Evolutionary conservation across 2,888 invertebrate species (phyloP), one percentile per base, ranked within the genome.

Genomic region (Eumacrocentrus americanus): DNA sequence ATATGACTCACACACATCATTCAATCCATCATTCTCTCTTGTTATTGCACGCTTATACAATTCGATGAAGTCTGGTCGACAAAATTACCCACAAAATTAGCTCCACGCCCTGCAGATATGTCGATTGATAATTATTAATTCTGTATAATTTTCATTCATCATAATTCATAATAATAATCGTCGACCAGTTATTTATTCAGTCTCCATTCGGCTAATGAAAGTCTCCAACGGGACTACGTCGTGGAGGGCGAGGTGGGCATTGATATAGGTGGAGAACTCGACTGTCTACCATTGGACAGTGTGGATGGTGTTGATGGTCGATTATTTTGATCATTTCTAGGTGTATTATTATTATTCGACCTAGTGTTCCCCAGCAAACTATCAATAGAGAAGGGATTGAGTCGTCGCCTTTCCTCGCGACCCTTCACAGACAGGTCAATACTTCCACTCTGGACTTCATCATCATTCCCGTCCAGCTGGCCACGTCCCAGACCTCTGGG

Each of bases 311-410:
- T 77, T 53, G 76, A 71, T 59, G 74, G 69, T 66, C 78, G 72
- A 61, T 73, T 29, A 9, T 4, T 70, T 55, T 70, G 70, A 23
- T 69, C 69, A 23, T 67, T 61, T 7, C 67, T 67, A 1, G 72
- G 71, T 12, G 72, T 71, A 55, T 67, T 67, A 25, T 67, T 68
- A 37, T 67, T 67, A 9, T 29, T 29, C 9, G 29, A 29, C 58
- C 72, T 71, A 50, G 76, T 73, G 63, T 80, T 80, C 2, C 80
- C 80, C 75, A 94, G 85, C 70, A 94, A 83, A 61, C 92, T 92
- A 79, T 94, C 94, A 87, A 94, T 94, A 83, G 93, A 93, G 84
- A 94, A 94, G 52, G 94, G 93, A 83, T 93, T 93, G 68, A 86
- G 85, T 71, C 88, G 81, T 84, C 88, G 83, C 85, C 88, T 78